Evolutionary conservation across 1,140 invertebrate species (phyloP).

Genomic region (Trichonephila inaurata): DNA sequence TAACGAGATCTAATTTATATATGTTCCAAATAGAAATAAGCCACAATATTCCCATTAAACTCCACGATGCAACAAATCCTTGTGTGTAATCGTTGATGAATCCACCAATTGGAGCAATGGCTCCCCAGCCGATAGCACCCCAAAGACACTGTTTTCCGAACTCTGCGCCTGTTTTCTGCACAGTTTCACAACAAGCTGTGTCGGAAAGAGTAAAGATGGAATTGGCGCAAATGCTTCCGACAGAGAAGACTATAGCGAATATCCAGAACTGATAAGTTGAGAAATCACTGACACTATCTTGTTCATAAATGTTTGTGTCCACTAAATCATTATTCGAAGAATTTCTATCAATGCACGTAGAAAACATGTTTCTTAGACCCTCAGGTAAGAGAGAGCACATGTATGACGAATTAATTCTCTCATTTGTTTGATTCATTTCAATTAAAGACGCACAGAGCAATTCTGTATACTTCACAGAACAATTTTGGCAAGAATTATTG

Average conservation of each 20-base stretch:
- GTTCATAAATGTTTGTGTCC: too few relatives aligned
- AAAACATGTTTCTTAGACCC: background rate
- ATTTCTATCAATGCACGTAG: too few relatives aligned
- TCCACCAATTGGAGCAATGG: conserved; percentile 18
- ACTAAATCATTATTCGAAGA: background rate
- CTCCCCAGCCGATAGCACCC: conserved; percentile 56
- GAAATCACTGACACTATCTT: background rate
- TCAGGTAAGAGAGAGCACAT: background rate
- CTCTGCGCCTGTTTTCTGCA: background rate
- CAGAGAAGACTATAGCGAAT: background rate
- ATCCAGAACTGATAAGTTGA: conserved; percentile 43
- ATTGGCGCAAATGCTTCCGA: background rate
- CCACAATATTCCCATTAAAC: conserved; percentile 15
- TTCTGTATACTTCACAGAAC: background rate
- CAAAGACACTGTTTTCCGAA: conserved; percentile 60
- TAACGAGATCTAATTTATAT: conserved; percentile 9
- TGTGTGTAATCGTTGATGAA: conserved; percentile 51
- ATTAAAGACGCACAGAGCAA: background rate
- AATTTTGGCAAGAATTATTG: background rate
- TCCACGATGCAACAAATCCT: background rate
- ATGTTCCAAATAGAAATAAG: conserved; percentile 23
- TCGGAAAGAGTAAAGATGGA: conserved; percentile 61
- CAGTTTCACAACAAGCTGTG: conserved; percentile 52
- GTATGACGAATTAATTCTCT: background rate
- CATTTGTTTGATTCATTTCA: background rate